Evolutionary conservation across 1,140 invertebrate species (phyloP), one percentile per base, ranked within the genome.

Genomic region (Bombus difficillimus): DNA sequence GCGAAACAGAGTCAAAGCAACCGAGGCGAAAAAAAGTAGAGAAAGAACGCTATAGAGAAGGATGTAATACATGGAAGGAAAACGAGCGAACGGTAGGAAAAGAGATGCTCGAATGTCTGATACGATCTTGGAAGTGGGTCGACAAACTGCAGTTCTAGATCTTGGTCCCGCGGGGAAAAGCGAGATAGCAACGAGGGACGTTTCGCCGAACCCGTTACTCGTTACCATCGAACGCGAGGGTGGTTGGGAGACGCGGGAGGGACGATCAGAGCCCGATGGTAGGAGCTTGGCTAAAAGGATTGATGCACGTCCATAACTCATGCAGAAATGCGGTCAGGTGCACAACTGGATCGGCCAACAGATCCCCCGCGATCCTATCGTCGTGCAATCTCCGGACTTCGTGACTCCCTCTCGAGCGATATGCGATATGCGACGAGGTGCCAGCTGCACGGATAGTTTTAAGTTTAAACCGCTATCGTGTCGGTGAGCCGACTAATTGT

Each of bases 291-390:
- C 28, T 77, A 76, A 90, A 86, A 89, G 86, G 88, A 92, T 92
- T 91, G 90, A 93, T 92, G 91, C 88, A 76, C 87, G 83, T 85
- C 86, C 91, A 88, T 92, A 92, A 93, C 91, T 93, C 90, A 90
- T 92, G 89, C 85, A 87, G 87, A 93, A 93, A 94, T 92, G 92
- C 92, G 93, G 93, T 94, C 93, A 94, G 92, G 93, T 93, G 93
- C 88, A 90, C 90, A 94, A 94, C 92, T 94, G 92, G 94, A 94
- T 94, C 93, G 93, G 88, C 83, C 81, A 81, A 9, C 86, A 86
- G 91, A 90, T 90, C 82, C 78, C 86, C 79, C 89, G 88, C 89
- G 89, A 86, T 88, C 87, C 90, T 93, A 92, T 92, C 92, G 87
- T 90, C 83, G 85, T 82, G 62, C 88, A 69, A 93, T 92, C 92